Conservation (phyloP, 2,797 vertebrate genomes). For the Xenops minutus region DNA sequence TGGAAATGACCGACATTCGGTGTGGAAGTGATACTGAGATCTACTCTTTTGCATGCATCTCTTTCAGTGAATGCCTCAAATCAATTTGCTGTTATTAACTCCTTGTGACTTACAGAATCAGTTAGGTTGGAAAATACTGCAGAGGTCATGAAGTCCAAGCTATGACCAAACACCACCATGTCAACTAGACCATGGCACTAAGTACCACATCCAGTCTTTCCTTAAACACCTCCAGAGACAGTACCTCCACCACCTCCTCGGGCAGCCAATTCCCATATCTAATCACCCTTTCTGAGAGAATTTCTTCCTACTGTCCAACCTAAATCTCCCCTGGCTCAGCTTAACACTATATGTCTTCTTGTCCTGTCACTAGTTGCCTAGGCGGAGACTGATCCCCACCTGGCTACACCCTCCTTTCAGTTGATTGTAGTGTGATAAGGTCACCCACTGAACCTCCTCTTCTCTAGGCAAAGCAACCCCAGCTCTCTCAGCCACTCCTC, state of each 20-base stretch:
- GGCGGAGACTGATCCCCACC: background rate
- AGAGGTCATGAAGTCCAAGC: background rate
- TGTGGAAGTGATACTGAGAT: background rate
- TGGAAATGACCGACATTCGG: background rate
- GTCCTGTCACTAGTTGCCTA: background rate
- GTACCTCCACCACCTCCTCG: background rate
- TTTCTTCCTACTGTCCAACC: background rate
- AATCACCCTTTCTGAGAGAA: background rate
- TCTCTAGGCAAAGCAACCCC: background rate
- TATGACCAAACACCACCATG: background rate
- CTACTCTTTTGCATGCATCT: fast-evolving
- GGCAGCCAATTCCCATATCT: background rate
- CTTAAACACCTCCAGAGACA: background rate
- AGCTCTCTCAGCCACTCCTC: background rate
- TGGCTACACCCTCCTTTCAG: background rate
- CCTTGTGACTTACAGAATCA: background rate
- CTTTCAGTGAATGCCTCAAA: background rate
- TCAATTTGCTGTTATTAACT: background rate
- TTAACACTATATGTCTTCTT: background rate
- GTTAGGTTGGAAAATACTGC: background rate
- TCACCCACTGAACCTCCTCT: background rate
- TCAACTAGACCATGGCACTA: background rate
- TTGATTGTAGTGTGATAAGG: background rate
- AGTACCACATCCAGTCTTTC: background rate
- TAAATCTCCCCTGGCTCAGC: background rate